Conservation (phyloP, 2,888 invertebrate species). For the Hyposoter didymator region DNA sequence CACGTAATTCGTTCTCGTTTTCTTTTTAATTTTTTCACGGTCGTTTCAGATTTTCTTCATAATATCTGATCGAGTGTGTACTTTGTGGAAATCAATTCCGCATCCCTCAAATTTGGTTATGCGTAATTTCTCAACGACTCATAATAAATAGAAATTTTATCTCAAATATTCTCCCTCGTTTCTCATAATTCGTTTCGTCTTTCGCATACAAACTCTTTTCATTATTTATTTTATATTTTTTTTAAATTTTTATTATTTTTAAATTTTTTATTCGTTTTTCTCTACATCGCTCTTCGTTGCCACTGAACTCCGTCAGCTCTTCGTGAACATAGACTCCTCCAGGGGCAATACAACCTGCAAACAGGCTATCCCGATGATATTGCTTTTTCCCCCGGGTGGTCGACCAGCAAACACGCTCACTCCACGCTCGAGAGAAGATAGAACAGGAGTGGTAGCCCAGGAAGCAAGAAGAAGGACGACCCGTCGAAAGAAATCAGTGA, state of each 20-base stretch:
- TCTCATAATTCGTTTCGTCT: slow-evolving; percentile 17
- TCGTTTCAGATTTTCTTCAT: neutral
- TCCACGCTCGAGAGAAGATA: slow-evolving; percentile 41
- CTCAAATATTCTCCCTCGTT: neutral
- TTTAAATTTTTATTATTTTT: no score
- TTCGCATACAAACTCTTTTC: neutral
- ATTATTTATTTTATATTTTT: neutral
- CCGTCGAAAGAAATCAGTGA: neutral
- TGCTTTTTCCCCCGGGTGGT: slow-evolving; percentile 40
- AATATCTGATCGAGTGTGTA: no score
- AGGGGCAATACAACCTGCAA: slow-evolving; percentile 10
- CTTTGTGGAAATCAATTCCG: neutral
- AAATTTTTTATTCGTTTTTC: neutral
- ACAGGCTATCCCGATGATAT: slow-evolving; percentile 10
- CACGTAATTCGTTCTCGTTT: neutral
- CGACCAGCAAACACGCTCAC: slow-evolving; percentile 31
- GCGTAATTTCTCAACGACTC: neutral
- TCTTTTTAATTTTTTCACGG: neutral
- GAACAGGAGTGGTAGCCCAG: slow-evolving; percentile 20
- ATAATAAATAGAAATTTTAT: neutral
- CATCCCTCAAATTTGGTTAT: neutral
- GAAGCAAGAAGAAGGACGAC: slow-evolving; percentile 12
- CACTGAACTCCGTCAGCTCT: slow-evolving; percentile 6
- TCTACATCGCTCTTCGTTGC: neutral
- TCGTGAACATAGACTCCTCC: neutral